Evolutionary conservation across 2,113 vertebrate genomes (phyloP), one percentile per base, ranked within the genome.

Genomic region (Gadus chalcogrammus): DNA sequence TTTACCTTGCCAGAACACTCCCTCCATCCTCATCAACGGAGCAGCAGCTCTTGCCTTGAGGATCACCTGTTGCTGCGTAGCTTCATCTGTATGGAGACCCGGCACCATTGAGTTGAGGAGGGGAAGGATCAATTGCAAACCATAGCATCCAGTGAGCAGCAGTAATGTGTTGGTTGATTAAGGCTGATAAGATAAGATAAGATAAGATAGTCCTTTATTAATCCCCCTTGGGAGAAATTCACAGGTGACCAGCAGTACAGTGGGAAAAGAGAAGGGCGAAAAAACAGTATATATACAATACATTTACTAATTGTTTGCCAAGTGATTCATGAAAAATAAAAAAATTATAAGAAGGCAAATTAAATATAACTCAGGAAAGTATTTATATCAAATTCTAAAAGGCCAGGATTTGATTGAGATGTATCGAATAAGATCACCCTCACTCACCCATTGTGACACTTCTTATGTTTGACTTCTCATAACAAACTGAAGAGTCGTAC

Each of bases 21-120:
- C 90, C 35, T 93, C 88, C 78, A 94, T 94, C 83, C 89, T 95
- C 0, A 77, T 83, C 67, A 86, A 84, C 2, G 92, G 88, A 5
- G 90, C 93, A 64, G 81, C 84, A 48, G 88, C 82, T 81, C 88
- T 89, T 4, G 94, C 93, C 82, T 94, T 90, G 59, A 92, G 91
- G 80, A 98, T 91, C 67, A 97, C 91, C 72, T 94, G 91, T 74
- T 94, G 92, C 76, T 96, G 95, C 5, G 91, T 88, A 15, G 91
- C 77, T 85, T 94, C 94, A 79, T 94, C 97, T 98, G 77, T 20
- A 62, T 7, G 81, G 65, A 77, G 15, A 9, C 42, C 42, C 8
- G 42, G 42, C 42, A 48, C 42, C 42, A 9, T 12, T 48, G 63
- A 9, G 66, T 61, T 63, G 27, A 35, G 4, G 62, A 15, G 22